Percentiles rank a stretch among this genome's conserved stretches.
Conservation (phyloP, 2,113 vertebrate species). For the Acanthochromis polyacanthus region DNA sequence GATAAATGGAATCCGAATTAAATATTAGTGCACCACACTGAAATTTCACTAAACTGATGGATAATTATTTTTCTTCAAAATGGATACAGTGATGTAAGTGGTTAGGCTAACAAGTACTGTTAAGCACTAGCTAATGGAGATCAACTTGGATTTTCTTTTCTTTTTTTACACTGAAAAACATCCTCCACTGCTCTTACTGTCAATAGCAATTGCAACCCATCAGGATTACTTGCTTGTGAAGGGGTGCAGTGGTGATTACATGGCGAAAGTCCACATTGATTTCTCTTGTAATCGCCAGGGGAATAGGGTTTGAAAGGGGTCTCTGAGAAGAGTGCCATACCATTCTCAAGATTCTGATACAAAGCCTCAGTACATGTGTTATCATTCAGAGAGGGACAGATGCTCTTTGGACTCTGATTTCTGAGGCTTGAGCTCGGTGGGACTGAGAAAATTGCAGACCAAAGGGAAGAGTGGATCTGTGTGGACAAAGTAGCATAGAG, state of each 20-base stretch:
- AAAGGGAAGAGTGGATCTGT: neutral
- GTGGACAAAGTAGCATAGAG: neutral
- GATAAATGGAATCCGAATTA: too few species aligned
- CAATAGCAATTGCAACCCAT: neutral
- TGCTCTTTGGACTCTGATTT: slow-evolving; percentile 26
- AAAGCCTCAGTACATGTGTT: slow-evolving; percentile 29
- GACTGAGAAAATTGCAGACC: slow-evolving; percentile 1
- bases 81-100: neutral
- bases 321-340: slow-evolving; percentile 39
- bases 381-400: slow-evolving; percentile 37
- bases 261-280: slow-evolving; percentile 53
- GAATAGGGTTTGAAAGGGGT: slow-evolving; percentile 44
- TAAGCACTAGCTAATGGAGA: neutral
- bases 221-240: neutral
- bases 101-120: neutral
- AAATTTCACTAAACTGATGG: too few species aligned
- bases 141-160: neutral
- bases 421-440: neutral
- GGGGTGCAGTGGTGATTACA: slow-evolving; percentile 32
- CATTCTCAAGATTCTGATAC: slow-evolving; percentile 43
- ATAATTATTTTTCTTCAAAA: neutral
- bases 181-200: slow-evolving; percentile 13
- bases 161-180: slow-evolving; percentile 2
- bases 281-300: slow-evolving; percentile 51
- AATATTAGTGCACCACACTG: too few species aligned